Conservation (phyloP, 2,113 vertebrate species). For the Eulacestoma nigropectus region DNA sequence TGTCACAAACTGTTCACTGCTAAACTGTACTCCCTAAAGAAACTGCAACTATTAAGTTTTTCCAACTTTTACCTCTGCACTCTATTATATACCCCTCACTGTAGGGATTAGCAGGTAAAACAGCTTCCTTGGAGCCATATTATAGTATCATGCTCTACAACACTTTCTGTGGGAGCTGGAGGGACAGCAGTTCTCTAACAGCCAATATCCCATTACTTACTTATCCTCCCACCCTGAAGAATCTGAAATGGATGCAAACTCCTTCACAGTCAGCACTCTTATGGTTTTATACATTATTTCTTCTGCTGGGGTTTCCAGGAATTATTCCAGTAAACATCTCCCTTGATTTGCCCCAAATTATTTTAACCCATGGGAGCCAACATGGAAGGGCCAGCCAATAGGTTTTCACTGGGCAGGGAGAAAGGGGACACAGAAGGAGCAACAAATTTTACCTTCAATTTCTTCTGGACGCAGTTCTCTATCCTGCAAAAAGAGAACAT, state of each 20-base stretch:
- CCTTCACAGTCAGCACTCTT: not conserved
- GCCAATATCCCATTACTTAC: not conserved
- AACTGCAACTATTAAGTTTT: not conserved
- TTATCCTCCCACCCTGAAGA: not conserved
- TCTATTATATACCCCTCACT: not conserved
- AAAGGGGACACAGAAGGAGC: not conserved
- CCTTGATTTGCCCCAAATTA: not conserved
- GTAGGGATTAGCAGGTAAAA: not conserved
- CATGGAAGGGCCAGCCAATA: not conserved
- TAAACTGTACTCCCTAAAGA: not conserved
- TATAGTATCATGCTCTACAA: not conserved
- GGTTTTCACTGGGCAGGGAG: not conserved
- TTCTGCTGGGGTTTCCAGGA: not conserved
- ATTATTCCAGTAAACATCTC: not conserved
- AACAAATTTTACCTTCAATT: slow-evolving; percentile 85
- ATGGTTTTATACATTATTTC: not conserved
- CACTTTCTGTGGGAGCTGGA: not conserved
- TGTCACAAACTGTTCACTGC: not conserved
- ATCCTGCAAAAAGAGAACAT: slow-evolving; percentile 80
- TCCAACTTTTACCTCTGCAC: not conserved
- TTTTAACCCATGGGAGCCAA: not conserved
- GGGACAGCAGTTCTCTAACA: not conserved
- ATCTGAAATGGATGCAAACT: not conserved
- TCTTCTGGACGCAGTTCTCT: slow-evolving; percentile 93
- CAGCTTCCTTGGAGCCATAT: not conserved